phyloP scores from a whole-genome alignment of 2,888 invertebrate genomes.

The Ophioninae sp. region DNA sequence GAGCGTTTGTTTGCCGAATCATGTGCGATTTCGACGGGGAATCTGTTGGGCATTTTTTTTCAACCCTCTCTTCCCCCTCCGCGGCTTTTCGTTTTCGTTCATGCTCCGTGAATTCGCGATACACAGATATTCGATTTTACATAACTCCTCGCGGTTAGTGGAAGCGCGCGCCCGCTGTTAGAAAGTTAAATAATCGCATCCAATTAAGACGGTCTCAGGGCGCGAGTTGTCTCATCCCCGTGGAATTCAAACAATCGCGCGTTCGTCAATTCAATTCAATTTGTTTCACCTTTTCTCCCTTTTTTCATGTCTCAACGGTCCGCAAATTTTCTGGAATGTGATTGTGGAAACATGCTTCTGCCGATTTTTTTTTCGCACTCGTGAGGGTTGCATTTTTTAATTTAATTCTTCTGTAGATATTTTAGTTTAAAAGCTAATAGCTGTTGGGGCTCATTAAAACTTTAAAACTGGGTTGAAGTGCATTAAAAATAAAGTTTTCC shows the following conservation, averaged over 20 bases:
- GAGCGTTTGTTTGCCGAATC: conserved; percentile 15
- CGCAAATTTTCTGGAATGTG: neutral
- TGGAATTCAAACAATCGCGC: conserved; percentile 54
- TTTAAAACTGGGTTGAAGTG: too few species aligned
- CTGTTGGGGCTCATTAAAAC: too few species aligned
- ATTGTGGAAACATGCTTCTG: neutral
- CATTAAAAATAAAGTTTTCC: too few species aligned
- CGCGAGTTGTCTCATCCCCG: conserved; percentile 47
- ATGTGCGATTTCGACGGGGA: conserved; percentile 37
- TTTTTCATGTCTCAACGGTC: neutral
- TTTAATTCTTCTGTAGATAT: too few species aligned
- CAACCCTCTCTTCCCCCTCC: neutral
- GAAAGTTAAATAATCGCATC: conserved; percentile 57
- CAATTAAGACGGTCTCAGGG: conserved; percentile 44
- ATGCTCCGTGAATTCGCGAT: conserved; percentile 36
- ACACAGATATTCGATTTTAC: conserved; percentile 52
- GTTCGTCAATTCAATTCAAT: conserved; percentile 7
- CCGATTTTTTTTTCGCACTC: neutral
- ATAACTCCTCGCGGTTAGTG: conserved; percentile 37
- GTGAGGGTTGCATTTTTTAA: neutral
- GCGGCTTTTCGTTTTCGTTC: conserved; percentile 27
- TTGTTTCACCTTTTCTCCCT: neutral
- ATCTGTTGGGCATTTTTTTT: conserved; percentile 1
- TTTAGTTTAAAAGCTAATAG: too few species aligned
- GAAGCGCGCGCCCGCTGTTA: conserved; percentile 28